Evolutionary conservation across 2,888 invertebrate genomes (phyloP).

Genomic region (Corbicula japonica): DNA sequence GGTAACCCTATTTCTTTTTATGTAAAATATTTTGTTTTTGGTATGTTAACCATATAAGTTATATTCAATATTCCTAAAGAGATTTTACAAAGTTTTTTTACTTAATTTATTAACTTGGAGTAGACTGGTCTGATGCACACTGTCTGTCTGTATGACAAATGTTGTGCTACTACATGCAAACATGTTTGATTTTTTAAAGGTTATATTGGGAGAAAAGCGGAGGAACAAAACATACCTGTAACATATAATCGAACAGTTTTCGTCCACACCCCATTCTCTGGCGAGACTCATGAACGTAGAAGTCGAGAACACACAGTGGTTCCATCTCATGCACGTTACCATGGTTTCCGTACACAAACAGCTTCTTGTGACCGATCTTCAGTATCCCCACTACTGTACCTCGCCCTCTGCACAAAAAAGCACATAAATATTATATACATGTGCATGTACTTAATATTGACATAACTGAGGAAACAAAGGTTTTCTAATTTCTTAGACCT

Average conservation of each 20-base stretch:
- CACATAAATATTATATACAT: not conserved
- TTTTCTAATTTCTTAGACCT: too few species aligned
- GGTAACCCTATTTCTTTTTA: too few species aligned
- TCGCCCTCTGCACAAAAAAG: conserved; percentile 86
- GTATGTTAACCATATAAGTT: not conserved
- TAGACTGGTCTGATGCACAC: not conserved
- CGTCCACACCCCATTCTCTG: conserved; percentile 96
- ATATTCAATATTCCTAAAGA: not conserved
- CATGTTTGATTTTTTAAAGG: not conserved
- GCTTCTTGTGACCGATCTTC: conserved; percentile 95
- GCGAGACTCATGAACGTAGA: conserved; percentile 94
- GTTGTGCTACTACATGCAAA: not conserved
- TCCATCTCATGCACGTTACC: conserved; percentile 91
- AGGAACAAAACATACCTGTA: conserved; percentile 88
- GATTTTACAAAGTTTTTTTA: not conserved
- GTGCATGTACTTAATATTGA: not conserved
- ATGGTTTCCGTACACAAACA: conserved; percentile 90
- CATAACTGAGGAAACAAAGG: too few species aligned
- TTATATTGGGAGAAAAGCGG: not conserved
- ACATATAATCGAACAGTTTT: conserved; percentile 94
- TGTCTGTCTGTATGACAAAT: not conserved
- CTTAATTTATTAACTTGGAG: not conserved
- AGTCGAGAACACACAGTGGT: conserved; percentile 96
- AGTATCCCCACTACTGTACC: conserved; percentile 91
- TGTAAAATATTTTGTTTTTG: too few species aligned